These are phyloP conservation scores for Sinocyclocheilus grahami DNA, from an alignment of 2,113 vertebrate genomes.

Conservation along the genomic window DNA sequence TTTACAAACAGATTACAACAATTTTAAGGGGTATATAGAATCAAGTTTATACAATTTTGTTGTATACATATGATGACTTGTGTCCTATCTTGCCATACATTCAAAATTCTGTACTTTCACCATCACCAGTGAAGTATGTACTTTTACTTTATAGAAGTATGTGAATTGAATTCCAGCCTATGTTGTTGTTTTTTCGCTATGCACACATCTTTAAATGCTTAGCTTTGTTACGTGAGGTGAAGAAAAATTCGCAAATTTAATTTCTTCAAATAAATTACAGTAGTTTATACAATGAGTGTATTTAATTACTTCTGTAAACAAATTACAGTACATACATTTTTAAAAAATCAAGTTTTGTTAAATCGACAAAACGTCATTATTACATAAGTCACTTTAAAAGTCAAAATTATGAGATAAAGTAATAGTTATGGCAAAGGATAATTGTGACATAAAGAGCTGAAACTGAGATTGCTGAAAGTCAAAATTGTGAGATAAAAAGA, in stretches of 20 bases:
- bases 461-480: too few species aligned
- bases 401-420: too few species aligned
- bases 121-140: background rate
- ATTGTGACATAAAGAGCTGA: too few species aligned
- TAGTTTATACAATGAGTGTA: background rate
- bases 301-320: background rate
- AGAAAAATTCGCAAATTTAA: background rate
- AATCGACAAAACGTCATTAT: background rate
- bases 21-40: background rate
- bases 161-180: background rate
- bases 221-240: background rate
- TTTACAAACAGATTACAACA: background rate
- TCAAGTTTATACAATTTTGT: background rate
- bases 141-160: background rate
- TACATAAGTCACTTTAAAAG: too few species aligned
- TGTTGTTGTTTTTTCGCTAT: background rate
- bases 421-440: too few species aligned
- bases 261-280: slow-evolving; percentile 13
- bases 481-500: too few species aligned
- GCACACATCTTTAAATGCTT: background rate
- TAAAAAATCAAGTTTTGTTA: background rate
- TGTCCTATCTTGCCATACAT: background rate
- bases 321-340: background rate
- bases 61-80: background rate
- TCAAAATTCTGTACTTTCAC: background rate